Evolutionary conservation across 2,888 invertebrate species (phyloP).

Genomic region (Macrophya alboannulata): DNA sequence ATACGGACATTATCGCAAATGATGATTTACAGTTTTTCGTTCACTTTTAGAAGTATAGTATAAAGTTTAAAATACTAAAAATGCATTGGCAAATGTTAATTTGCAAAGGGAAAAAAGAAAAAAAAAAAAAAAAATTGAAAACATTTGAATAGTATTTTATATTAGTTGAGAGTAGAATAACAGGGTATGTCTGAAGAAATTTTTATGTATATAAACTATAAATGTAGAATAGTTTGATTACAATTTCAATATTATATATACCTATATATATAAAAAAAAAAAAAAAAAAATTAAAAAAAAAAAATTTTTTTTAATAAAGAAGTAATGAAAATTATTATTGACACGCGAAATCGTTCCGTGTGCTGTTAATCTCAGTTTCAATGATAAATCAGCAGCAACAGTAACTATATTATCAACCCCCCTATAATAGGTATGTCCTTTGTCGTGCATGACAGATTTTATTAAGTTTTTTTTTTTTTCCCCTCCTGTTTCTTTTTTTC

Average conservation of each 20-base stretch:
- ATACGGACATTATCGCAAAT: not conserved
- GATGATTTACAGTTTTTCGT: not conserved
- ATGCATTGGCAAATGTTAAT: not conserved
- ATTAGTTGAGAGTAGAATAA: not conserved
- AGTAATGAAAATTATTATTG: not conserved
- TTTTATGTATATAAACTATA: conserved; percentile 11
- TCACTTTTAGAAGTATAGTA: not conserved
- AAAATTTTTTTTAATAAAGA: too few relatives aligned
- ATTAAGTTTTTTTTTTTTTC: not conserved
- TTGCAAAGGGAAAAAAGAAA: not conserved
- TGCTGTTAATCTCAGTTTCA: conserved; percentile 10
- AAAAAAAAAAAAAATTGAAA: not conserved
- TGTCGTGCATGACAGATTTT: conserved; percentile 6
- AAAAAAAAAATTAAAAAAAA: not conserved
- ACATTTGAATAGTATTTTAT: not conserved
- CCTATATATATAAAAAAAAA: not conserved
- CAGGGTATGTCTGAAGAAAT: not conserved
- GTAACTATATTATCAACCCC: conserved; percentile 18
- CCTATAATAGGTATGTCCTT: too few relatives aligned
- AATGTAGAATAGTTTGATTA: conserved; percentile 11
- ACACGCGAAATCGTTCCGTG: conserved; percentile 27
- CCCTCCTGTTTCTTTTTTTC: not conserved
- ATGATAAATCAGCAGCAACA: not conserved
- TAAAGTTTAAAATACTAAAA: conserved; percentile 3
- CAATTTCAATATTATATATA: not conserved